These are phyloP conservation scores for Ramphastos sulfuratus DNA, from an alignment of 2,113 vertebrate genomes.

Conservation along the genomic window DNA sequence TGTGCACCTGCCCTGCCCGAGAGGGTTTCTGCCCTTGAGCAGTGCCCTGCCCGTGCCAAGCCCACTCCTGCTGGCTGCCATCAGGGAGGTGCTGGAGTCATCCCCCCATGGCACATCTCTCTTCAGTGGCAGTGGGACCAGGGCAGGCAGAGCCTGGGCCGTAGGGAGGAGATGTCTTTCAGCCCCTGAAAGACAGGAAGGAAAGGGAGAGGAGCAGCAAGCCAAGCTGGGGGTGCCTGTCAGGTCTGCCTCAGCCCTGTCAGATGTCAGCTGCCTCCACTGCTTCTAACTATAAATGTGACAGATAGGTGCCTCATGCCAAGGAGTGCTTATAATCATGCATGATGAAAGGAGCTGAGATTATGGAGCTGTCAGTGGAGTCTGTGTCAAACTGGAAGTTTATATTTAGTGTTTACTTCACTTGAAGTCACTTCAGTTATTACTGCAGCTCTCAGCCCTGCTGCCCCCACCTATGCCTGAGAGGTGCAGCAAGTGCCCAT, in stretches of 20 bases:
- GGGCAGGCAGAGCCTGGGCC: background rate
- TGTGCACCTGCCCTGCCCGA: background rate
- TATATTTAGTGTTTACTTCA: conserved; percentile 65
- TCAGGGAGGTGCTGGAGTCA: background rate
- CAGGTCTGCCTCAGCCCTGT: conserved; percentile 63
- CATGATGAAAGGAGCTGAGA: conserved; percentile 57
- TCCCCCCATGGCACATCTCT: background rate
- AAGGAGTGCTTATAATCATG: conserved; percentile 42
- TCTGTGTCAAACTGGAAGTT: conserved; percentile 43
- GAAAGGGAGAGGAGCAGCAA: conserved; percentile 26
- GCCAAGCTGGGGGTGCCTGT: conserved; percentile 52
- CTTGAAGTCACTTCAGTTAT: conserved; percentile 22
- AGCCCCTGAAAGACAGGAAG: conserved; percentile 11
- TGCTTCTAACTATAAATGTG: conserved; percentile 66
- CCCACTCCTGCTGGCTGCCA: background rate
- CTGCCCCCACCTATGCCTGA: background rate
- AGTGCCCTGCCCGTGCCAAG: background rate
- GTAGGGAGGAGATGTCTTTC: background rate
- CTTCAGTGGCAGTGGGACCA: background rate
- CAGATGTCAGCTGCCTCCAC: conserved; percentile 70
- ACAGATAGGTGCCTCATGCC: conserved; percentile 61
- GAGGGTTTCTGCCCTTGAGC: background rate
- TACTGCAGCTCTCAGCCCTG: fast-evolving
- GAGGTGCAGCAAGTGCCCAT: background rate
- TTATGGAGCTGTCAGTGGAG: conserved; percentile 59